A percentile compares a stretch with the other conserved stretches of the same genome.
Conservation (phyloP, 2,888 invertebrate genomes). For the Apoda limacodes region DNA sequence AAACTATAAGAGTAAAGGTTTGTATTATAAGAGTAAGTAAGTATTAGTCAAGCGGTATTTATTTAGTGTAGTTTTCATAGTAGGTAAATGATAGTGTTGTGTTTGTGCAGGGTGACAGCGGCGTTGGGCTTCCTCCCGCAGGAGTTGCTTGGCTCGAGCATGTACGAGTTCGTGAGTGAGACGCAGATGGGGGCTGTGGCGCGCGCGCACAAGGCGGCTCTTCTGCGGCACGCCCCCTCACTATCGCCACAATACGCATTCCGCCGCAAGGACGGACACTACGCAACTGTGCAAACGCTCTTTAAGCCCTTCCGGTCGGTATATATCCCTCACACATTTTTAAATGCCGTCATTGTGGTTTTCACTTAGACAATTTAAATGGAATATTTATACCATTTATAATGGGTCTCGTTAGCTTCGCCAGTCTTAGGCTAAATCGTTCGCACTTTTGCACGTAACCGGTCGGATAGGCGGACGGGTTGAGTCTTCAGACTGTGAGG, state of each 20-base stretch:
- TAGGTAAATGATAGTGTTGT: not conserved
- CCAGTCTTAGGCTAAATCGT: too few relatives aligned
- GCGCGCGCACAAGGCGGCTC: slow-evolving; percentile 84
- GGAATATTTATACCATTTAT: too few relatives aligned
- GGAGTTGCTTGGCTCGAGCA: slow-evolving; percentile 90
- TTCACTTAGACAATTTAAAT: too few relatives aligned
- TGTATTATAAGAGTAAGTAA: too few relatives aligned
- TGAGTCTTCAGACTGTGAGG: too few relatives aligned
- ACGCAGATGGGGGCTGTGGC: slow-evolving; percentile 84
- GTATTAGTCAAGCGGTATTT: not conserved
- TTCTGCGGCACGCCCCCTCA: slow-evolving; percentile 72
- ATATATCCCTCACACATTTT: not conserved
- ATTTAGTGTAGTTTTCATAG: not conserved
- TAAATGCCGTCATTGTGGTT: not conserved
- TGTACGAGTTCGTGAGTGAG: slow-evolving; percentile 92
- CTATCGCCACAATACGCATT: slow-evolving; percentile 83
- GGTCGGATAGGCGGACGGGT: too few relatives aligned
- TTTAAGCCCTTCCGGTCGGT: slow-evolving; percentile 83
- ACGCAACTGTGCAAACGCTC: slow-evolving; percentile 81
- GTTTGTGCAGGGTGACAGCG: slow-evolving; percentile 79
- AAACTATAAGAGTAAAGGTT: too few relatives aligned
- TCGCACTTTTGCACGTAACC: too few relatives aligned
- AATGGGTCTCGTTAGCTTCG: too few relatives aligned
- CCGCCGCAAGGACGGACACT: slow-evolving; percentile 81
- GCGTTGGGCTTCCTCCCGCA: slow-evolving; percentile 93